phyloP scores from a whole-genome alignment of 2,113 vertebrate genomes.

The Dasyurus viverrinus region DNA sequence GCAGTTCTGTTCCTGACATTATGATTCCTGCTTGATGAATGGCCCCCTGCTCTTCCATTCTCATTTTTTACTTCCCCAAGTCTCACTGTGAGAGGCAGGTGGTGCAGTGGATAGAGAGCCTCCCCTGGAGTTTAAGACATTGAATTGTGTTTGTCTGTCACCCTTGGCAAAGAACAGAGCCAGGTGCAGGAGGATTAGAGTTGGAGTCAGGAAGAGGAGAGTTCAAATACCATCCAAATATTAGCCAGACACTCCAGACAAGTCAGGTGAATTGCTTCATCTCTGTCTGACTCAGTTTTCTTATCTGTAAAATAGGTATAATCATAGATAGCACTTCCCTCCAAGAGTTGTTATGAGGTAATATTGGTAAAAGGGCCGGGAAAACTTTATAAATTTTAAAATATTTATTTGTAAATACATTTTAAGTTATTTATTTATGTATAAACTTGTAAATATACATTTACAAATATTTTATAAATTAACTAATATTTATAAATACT shows the following conservation, averaged over 20 bases:
- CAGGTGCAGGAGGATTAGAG: too few relatives aligned
- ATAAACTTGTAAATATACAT: too few relatives aligned
- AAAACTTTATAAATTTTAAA: neutral
- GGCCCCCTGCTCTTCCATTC: neutral
- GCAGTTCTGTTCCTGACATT: neutral
- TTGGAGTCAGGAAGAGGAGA: neutral
- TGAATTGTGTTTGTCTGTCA: neutral
- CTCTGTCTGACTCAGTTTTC: neutral
- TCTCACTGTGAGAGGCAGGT: neutral
- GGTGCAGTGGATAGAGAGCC: neutral
- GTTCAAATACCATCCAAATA: neutral
- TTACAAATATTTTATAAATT: too few relatives aligned
- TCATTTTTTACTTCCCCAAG: neutral
- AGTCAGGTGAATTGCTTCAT: neutral
- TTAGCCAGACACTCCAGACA: neutral
- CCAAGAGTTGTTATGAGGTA: neutral
- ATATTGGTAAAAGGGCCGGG: neutral
- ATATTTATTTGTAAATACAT: too few relatives aligned
- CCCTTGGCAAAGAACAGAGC: neutral
- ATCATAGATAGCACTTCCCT: neutral
- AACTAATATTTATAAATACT: too few relatives aligned
- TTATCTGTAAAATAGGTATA: neutral
- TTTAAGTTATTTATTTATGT: too few relatives aligned
- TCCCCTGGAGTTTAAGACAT: neutral
- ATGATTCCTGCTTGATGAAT: neutral